Evolutionary conservation across 2,888 invertebrate genomes (phyloP).

Genomic region (Agrotis segetum): DNA sequence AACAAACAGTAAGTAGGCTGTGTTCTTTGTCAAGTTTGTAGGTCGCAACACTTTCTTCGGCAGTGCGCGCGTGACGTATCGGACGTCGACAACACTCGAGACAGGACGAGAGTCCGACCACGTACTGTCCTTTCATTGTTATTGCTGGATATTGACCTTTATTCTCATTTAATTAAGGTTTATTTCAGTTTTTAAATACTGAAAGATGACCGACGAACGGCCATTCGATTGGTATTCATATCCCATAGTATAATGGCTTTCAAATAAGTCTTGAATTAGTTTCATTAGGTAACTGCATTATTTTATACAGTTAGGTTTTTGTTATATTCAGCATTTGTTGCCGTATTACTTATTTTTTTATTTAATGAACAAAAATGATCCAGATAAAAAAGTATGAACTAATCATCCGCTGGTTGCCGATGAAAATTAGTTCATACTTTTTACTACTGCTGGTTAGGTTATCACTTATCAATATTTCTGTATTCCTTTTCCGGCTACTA

Average conservation of each 20-base stretch:
- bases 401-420: no score
- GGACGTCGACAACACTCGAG: conserved; percentile 7
- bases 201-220: neutral
- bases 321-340: neutral
- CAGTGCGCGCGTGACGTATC: conserved; percentile 30
- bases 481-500: no score
- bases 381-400: neutral
- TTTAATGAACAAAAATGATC: neutral
- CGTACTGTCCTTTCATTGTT: conserved; percentile 8
- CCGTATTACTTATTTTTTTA: neutral
- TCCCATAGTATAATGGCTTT: conserved; percentile 38
- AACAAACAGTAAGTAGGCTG: neutral
- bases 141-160: neutral
- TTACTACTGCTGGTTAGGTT: no score
- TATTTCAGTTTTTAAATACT: neutral
- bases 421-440: no score
- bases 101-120: conserved; percentile 25
- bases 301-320: neutral
- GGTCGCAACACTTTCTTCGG: conserved; percentile 53
- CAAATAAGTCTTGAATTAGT: conserved; percentile 17
- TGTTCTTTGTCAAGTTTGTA: conserved; percentile 18
- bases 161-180: neutral
- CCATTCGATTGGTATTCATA: conserved; percentile 1
- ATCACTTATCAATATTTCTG: no score
- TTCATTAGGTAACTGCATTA: neutral